phyloP scores from a whole-genome alignment of 2,113 vertebrate species.

The Takifugu flavidus region DNA sequence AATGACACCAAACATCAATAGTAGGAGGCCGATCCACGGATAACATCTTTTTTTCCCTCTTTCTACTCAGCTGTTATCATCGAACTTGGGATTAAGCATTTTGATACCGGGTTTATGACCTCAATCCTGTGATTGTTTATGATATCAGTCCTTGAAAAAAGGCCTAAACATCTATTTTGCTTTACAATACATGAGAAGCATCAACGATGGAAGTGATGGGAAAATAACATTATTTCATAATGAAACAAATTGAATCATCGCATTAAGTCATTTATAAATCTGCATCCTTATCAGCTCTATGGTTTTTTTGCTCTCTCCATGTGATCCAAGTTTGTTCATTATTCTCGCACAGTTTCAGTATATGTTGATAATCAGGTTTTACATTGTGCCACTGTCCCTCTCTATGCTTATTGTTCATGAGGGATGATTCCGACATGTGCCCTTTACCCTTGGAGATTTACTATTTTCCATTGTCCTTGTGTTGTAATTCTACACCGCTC shows the following conservation, averaged over 20 bases:
- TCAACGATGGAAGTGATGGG: neutral
- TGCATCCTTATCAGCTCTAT: neutral
- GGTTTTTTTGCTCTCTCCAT: neutral
- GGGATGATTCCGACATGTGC: constrained; percentile 56
- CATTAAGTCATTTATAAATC: neutral
- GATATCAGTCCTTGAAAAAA: constrained; percentile 86
- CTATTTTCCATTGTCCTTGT: constrained; percentile 37
- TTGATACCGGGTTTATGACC: constrained; percentile 80
- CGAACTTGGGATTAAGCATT: constrained; percentile 80
- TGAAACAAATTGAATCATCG: neutral
- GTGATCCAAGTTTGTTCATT: constrained; percentile 19
- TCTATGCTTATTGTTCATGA: constrained; percentile 66
- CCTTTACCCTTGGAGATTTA: constrained; percentile 67
- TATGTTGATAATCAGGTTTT: neutral
- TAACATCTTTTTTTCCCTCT: constrained; percentile 62
- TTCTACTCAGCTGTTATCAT: constrained; percentile 47
- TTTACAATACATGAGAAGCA: constrained; percentile 37
- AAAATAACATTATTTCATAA: neutral
- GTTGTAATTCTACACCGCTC: constrained; percentile 57
- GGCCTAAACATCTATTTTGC: constrained; percentile 79
- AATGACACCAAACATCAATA: constrained; percentile 82
- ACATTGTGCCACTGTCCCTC: neutral
- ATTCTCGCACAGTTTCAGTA: constrained; percentile 21
- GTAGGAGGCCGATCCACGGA: constrained; percentile 78
- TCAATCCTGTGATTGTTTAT: constrained; percentile 81